A percentile compares a stretch with the other conserved stretches of the same genome.
phyloP scores from a whole-genome alignment of 2,888 invertebrate species.

The Athalia cordata region DNA sequence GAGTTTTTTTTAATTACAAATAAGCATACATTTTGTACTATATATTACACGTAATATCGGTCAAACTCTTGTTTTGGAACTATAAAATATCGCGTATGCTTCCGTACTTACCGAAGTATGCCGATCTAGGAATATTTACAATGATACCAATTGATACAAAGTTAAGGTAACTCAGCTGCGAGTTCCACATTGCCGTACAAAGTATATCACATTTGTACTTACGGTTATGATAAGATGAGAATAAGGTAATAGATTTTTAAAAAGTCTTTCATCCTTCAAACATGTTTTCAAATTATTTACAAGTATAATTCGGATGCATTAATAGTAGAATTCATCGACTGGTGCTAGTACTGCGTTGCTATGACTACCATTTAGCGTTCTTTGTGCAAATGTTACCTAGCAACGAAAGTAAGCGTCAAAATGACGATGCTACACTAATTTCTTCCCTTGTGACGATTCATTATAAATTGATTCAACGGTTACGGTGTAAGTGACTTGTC shows the following conservation, averaged over 20 bases:
- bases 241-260: background rate
- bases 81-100: slow-evolving; percentile 64
- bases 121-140: slow-evolving; percentile 53
- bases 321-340: slow-evolving; percentile 22
- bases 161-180: background rate
- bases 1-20: slow-evolving; percentile 19
- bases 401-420: slow-evolving; percentile 50
- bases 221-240: background rate
- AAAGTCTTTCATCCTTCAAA: background rate
- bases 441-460: background rate
- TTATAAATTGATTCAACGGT: background rate
- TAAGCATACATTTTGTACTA: slow-evolving; percentile 10
- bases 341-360: slow-evolving; percentile 56
- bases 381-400: slow-evolving; percentile 46
- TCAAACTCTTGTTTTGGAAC: slow-evolving; percentile 60
- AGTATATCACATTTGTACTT: background rate
- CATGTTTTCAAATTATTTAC: background rate
- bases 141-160: slow-evolving; percentile 14
- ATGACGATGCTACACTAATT: slow-evolving; percentile 42
- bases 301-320: background rate
- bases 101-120: slow-evolving; percentile 48
- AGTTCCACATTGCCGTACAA: background rate
- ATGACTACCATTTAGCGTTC: slow-evolving; percentile 57
- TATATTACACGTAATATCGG: slow-evolving; percentile 21
- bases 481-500: too few species aligned